Percentiles rank a stretch among this genome's conserved stretches.
Evolutionary conservation across 2,888 invertebrate genomes (phyloP).

Genomic region (Nysson spinosus): DNA sequence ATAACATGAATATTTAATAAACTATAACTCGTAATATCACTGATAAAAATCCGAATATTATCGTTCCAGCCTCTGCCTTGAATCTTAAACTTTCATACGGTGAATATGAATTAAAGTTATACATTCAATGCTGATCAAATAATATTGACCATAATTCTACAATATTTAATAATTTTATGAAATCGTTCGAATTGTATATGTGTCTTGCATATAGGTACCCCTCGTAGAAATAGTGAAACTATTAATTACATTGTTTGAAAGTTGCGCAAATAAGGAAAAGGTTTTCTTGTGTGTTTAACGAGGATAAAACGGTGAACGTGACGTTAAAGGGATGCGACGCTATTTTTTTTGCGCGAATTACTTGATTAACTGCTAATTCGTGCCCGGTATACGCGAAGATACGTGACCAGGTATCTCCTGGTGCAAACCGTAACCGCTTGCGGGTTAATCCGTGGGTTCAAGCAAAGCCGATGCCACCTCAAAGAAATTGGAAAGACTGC

Average conservation of each 20-base stretch:
- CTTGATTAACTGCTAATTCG: conserved; percentile 54
- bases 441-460: conserved; percentile 49
- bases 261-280: conserved; percentile 3
- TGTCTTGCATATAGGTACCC: too few species aligned
- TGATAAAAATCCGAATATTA: too few species aligned
- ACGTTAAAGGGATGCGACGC: conserved; percentile 15
- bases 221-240: not conserved
- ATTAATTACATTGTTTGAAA: conserved; percentile 20
- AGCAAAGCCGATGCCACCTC: conserved; percentile 27
- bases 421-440: conserved; percentile 32
- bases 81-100: too few species aligned
- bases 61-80: too few species aligned
- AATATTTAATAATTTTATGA: too few species aligned
- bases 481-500: conserved; percentile 51
- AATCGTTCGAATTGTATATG: too few species aligned
- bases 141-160: too few species aligned
- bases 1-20: too few species aligned
- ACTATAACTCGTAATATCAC: too few species aligned
- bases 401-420: conserved; percentile 33
- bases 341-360: conserved; percentile 40
- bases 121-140: too few species aligned
- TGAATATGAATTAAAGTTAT: too few species aligned
- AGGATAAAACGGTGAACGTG: conserved; percentile 35
- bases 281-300: conserved; percentile 23
- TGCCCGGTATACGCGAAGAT: conserved; percentile 20